Evolutionary conservation across 2,888 invertebrate species (phyloP).

Genomic region (Brachyptera risi): DNA sequence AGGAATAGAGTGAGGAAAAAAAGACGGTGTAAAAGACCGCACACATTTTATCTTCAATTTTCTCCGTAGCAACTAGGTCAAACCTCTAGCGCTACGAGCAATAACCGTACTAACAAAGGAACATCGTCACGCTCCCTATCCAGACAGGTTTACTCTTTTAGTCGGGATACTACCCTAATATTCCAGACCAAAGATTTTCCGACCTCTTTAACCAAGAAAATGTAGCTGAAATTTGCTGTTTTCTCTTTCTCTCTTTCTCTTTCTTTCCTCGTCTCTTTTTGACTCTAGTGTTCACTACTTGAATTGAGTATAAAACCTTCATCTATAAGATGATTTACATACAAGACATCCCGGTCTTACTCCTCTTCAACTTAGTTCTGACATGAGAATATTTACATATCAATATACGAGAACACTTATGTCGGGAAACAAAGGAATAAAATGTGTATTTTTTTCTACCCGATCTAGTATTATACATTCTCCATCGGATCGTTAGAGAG

Average conservation of each 20-base stretch:
- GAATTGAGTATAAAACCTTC: no score
- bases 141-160: neutral
- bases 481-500: no score
- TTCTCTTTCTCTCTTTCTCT: neutral
- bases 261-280: no score
- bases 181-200: constrained; percentile 5
- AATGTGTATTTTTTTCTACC: no score
- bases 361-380: constrained; percentile 2
- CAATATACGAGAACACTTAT: no score
- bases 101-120: constrained; percentile 19
- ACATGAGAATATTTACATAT: constrained; percentile 4
- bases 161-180: constrained; percentile 1
- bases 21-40: neutral
- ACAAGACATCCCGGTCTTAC: neutral
- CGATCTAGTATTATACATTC: no score
- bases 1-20: neutral
- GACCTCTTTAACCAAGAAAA: neutral
- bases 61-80: neutral
- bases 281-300: no score
- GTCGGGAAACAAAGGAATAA: no score
- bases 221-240: neutral
- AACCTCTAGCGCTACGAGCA: neutral
- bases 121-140: neutral
- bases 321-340: constrained; percentile 4
- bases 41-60: constrained; percentile 8